These are phyloP conservation scores for Delphinapterus leucas DNA, from an alignment of 2,113 vertebrate genomes.

Conservation along the genomic window DNA sequence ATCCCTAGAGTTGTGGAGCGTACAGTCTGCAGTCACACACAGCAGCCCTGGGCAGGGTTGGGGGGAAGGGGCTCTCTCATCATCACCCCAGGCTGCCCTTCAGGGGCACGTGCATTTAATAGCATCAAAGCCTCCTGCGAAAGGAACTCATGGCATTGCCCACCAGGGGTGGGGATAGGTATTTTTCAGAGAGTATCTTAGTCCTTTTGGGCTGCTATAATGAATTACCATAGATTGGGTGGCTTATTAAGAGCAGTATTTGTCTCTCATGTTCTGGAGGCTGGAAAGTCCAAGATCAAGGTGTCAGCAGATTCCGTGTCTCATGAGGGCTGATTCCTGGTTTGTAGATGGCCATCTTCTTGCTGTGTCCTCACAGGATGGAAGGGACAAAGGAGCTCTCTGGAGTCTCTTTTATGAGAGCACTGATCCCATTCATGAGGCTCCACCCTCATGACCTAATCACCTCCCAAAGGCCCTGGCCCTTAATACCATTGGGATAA, in stretches of 20 bases:
- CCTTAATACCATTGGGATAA: background rate
- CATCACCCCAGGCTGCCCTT: background rate
- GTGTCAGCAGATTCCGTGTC: background rate
- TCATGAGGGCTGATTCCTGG: background rate
- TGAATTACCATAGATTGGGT: no score
- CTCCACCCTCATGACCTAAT: background rate
- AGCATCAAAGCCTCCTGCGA: background rate
- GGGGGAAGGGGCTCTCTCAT: no score
- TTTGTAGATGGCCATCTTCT: background rate
- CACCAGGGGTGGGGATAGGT: background rate
- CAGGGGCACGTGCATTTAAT: background rate
- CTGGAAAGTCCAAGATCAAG: background rate
- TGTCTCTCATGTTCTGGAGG: background rate
- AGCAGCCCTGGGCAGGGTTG: rapidly evolving
- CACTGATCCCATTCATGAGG: background rate
- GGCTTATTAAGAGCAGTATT: background rate
- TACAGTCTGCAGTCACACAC: background rate
- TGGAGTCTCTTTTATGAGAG: background rate
- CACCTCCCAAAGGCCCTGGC: no score
- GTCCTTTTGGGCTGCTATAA: background rate
- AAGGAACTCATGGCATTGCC: background rate
- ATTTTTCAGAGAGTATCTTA: background rate
- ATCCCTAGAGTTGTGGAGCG: background rate
- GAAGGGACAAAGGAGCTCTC: background rate
- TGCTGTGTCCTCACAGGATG: background rate